Conservation (phyloP, 2,113 vertebrate species). For the Alexandromys fortis region DNA sequence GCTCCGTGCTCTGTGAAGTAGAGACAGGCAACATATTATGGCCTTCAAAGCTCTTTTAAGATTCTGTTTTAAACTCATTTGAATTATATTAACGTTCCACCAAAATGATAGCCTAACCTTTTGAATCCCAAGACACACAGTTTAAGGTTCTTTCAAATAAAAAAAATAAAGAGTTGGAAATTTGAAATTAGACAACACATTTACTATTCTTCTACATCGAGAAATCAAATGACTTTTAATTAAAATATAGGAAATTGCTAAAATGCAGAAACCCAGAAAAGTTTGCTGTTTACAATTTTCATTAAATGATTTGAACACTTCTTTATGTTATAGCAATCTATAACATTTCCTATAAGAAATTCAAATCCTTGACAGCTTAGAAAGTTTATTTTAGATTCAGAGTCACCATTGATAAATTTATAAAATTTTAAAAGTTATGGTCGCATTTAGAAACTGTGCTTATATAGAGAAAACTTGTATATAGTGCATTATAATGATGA, state of each 20-base stretch:
- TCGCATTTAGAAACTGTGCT: background rate
- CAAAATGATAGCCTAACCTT: background rate
- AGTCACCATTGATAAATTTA: background rate
- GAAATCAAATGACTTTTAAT: background rate
- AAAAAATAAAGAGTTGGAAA: slow-evolving; percentile 4
- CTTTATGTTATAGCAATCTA: background rate
- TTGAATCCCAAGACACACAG: background rate
- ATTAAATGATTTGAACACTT: background rate
- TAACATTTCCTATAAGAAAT: slow-evolving; percentile 7
- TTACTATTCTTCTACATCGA: background rate
- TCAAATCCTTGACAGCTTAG: background rate
- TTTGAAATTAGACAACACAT: background rate
- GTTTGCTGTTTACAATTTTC: background rate
- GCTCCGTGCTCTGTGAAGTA: background rate
- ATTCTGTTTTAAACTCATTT: background rate
- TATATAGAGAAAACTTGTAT: background rate
- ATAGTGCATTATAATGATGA: background rate
- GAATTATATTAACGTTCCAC: background rate
- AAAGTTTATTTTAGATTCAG: slow-evolving; percentile 14
- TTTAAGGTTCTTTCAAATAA: background rate
- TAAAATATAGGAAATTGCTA: background rate
- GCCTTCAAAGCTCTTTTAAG: background rate
- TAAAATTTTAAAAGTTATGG: background rate
- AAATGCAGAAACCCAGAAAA: background rate
- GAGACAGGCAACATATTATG: background rate